Evolutionary conservation across 1,140 invertebrate species (phyloP), one percentile per base, ranked within the genome.

Genomic region (Hyles euphorbiae): DNA sequence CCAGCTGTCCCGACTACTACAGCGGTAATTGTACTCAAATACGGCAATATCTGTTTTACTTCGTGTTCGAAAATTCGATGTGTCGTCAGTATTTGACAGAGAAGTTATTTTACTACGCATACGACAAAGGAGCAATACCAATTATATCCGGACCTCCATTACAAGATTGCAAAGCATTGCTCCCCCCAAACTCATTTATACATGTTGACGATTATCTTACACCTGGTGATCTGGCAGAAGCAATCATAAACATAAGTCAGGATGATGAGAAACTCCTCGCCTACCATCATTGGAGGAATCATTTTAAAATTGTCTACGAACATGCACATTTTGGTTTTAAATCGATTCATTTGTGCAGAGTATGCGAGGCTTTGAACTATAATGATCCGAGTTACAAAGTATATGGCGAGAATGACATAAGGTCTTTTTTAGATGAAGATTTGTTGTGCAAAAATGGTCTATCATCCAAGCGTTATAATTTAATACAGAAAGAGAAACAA

Each of bases 381-480:
- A 48, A 48, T 22, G 46, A 48, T 48, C 5, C 5, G n/a, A 48
- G 12, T 5, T 7, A 48, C 7, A 48, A 48, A n/a, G n/a, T 48
- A 22, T 48, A 48, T 48, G 46, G n/a, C n/a, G 46, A 48, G 12
- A n/a, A n/a, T 48, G 12, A n/a, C n/a, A 48, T 48, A 11, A 48
- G 46, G 12, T n/a, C 5, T 8, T 48, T n/a, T 22, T 22, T 48
- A 2, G 46, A 48, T 48, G 36, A 40, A 40, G 36, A 22, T n/a
- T 10, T 48, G 7, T n/a, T 47, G 5, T n/a, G 46, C 3, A 9
- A 61, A 40, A 49, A 5, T 36, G 34, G 9, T 10, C 56, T 53
- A 34, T 56, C 53, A 9, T 3, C 34, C 11, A 40, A 60, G 45
- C 22, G 47, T 48, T 51, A 68, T 45, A 46, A 53, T 47, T 60